phyloP scores from a whole-genome alignment of 2,888 invertebrate species.

The Trichopria drosophilae region DNA sequence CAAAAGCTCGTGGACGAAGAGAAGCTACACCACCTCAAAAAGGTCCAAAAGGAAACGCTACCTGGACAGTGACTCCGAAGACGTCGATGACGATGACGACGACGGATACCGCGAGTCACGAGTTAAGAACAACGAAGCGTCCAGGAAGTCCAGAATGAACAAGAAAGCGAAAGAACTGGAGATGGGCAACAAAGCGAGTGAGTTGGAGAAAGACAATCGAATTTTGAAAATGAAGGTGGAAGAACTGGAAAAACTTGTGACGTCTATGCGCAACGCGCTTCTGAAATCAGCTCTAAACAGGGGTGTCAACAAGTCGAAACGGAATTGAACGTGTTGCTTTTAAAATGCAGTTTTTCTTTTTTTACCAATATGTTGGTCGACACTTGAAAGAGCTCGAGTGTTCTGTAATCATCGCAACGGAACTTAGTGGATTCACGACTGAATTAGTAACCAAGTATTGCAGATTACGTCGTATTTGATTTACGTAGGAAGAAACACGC shows the following conservation, averaged over 20 bases:
- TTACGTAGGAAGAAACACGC: no score
- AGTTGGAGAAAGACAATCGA: slow-evolving; percentile 67
- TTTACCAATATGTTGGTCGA: no score
- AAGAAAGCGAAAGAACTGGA: slow-evolving; percentile 66
- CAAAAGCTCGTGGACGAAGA: no score
- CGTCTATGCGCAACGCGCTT: slow-evolving; percentile 67
- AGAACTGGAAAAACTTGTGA: slow-evolving; percentile 70
- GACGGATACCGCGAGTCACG: slow-evolving; percentile 69
- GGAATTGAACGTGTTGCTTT: no score
- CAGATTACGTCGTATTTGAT: no score
- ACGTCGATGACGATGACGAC: slow-evolving; percentile 46
- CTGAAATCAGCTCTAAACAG: slow-evolving; percentile 68
- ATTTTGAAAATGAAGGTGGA: slow-evolving; percentile 68
- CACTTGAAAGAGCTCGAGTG: no score
- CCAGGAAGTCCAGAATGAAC: slow-evolving; percentile 73
- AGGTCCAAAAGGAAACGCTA: slow-evolving; percentile 37
- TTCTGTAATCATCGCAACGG: no score
- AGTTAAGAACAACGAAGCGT: slow-evolving; percentile 79
- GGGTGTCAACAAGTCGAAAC: no score
- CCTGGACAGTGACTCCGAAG: slow-evolving; percentile 39
- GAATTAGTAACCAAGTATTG: no score
- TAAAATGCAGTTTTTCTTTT: no score
- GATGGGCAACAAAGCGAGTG: slow-evolving; percentile 62
- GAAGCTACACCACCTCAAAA: no score
- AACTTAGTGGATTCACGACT: no score